Evolutionary conservation across 1,140 invertebrate genomes (phyloP), one percentile per base, ranked within the genome.

Genomic region (Pseudobourletiella spinata): DNA sequence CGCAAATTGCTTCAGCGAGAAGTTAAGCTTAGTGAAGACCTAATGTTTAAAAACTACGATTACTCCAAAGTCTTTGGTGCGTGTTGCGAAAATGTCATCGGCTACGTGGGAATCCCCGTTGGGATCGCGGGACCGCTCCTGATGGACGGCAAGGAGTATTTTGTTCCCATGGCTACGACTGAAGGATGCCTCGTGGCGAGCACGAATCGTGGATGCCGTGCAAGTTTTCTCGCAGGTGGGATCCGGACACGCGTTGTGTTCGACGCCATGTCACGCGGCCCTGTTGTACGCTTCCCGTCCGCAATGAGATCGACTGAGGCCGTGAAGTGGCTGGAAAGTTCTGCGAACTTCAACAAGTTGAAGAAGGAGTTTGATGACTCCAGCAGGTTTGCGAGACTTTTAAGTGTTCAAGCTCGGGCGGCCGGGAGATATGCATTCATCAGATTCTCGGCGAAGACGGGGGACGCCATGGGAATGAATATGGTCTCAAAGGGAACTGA

Each of bases 381-480:
- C 0, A 91, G 87, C 58, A 80, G 92, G 57, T 95, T 89, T 74
- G 91, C 90, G 0, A 80, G 88, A 39, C 79, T 99, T 1, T 82
- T 84, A 65, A 87, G 85, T 72, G 80, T 97, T 8, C 83, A 90
- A 48, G 79, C 88, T 22, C 81, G 83, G 35, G 86, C 95, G 58
- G 90, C 91, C 56, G 95, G 94, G 0, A 82, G 89, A 51, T 83
- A 86, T 64, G 74, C 99, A 4, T 98, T 91, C 74, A 83, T 99
- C 30, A 81, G 97, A 65, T 99, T 99, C 77, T 84, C 88, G 43
- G 95, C 95, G 0, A 86, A 82, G n/a, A 99, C 96, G 3, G 97
- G 97, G 3, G 97, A 99, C 76, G 97, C 97, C 0, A 99, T 99
- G 97, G 97, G 97, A 29, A 99, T 99, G 97, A 99, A 99, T 75